Evolutionary conservation across 2,888 invertebrate genomes (phyloP), one percentile per base, ranked within the genome.

Genomic region (Epistrophe eligans): DNA sequence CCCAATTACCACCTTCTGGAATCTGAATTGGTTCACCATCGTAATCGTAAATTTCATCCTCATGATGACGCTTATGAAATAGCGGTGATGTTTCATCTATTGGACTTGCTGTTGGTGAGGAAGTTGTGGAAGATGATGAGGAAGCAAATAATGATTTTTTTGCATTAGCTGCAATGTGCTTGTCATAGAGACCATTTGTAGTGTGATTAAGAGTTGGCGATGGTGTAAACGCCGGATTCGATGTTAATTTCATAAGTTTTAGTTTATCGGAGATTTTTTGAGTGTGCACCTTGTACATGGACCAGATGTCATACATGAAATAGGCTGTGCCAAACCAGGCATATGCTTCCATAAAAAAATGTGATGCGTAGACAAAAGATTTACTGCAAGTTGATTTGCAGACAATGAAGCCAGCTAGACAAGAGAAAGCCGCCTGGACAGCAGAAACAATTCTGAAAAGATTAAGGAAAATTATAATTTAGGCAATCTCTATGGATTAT

Each of bases 301-400:
- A 96, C 95, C 96, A 96, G 88, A 96, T 96, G 92, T 96, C 96
- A 90, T 96, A 96, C 93, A 96, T 95, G 92, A 96, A 96, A 92
- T 96, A 96, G 0, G 96, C 95, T 43, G 96, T 95, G 2, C 96
- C 96, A 91, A 96, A 96, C 96, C 96, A 96, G 0, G 96, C 96
- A 92, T 96, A 96, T 1, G 95, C 96, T 90, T 96, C 95, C 71
- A 96, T 96, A 90, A 96, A 94, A 91, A 95, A 95, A 93, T 96
- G 96, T 1, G 95, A 95, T 6, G 95, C 94, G 84, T 94, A 94
- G 88, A 96, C 93, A 90, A 96, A 95, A 92, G 96, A 95, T 60
- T 95, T 93, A 74, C 94, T 94, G 92, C 96, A 96, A 28, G 96
- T 96, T 92, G 95, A 95, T 72, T 93, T 93, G 90, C 95, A 95